Conservation (phyloP, 2,113 vertebrate genomes). For the Psittacus erithacus region DNA sequence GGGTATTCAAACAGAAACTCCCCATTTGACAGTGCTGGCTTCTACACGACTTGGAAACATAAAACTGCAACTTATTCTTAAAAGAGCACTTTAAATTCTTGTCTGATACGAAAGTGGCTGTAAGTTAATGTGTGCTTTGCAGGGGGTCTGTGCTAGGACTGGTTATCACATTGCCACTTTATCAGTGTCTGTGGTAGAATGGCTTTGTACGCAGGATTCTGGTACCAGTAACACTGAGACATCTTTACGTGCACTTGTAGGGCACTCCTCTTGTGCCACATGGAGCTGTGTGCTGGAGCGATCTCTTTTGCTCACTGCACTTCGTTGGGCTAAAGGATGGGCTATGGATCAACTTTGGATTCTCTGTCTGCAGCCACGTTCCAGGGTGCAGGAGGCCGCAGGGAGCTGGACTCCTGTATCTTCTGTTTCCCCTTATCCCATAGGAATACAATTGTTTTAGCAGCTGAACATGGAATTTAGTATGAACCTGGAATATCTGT, state of each 20-base stretch:
- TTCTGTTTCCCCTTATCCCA: not conserved
- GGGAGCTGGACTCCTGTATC: not conserved
- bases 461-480: not conserved
- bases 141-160: not conserved
- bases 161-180: not conserved
- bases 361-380: not conserved
- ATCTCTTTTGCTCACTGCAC: not conserved
- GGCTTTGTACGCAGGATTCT: not conserved
- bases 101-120: slow-evolving; percentile 37
- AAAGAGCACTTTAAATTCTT: slow-evolving; percentile 15
- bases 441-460: not conserved
- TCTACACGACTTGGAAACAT: not conserved
- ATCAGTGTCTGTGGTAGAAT: not conserved
- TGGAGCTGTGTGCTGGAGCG: not conserved
- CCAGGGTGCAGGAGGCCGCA: not conserved
- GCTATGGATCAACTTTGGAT: not conserved
- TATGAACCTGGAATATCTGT: not conserved
- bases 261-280: not conserved
- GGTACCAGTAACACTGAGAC: not conserved
- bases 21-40: slow-evolving; percentile 34
- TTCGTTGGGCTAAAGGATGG: not conserved
- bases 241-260: not conserved
- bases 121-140: not conserved
- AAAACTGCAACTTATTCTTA: slow-evolving; percentile 19
- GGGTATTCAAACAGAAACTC: slow-evolving; percentile 42